Conservation (phyloP, 2,797 vertebrate species). For the Takifugu rubripes region DNA sequence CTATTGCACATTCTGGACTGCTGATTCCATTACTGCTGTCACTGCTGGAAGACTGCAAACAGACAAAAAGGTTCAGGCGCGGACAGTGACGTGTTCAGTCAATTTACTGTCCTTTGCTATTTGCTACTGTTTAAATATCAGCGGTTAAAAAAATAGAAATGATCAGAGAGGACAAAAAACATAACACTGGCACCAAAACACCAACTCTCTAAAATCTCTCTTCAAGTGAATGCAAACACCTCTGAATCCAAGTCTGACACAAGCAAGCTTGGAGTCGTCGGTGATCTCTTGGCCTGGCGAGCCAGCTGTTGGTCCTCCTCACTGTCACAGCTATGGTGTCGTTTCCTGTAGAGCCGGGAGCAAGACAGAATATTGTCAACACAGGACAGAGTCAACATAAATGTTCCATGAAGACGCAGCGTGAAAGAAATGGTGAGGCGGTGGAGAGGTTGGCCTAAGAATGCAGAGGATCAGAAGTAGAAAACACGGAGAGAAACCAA, state of each 20-base stretch:
- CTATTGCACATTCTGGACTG: slow-evolving; percentile 82
- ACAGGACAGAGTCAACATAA: slow-evolving; percentile 1
- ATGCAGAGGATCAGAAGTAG: slow-evolving; percentile 20
- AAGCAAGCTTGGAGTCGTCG: slow-evolving; percentile 66
- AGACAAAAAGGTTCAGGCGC: slow-evolving; percentile 9
- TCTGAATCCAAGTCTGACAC: slow-evolving; percentile 78
- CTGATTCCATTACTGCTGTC: slow-evolving; percentile 88
- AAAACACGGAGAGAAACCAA: slow-evolving; percentile 48
- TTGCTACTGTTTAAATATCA: no score
- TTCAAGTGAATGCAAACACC: slow-evolving; percentile 44
- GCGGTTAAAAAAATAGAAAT: no score
- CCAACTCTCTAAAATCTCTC: not conserved
- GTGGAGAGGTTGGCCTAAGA: slow-evolving; percentile 1
- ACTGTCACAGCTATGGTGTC: slow-evolving; percentile 83
- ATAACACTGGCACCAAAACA: not conserved
- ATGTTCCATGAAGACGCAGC: slow-evolving; percentile 1
- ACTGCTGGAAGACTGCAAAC: slow-evolving; percentile 80
- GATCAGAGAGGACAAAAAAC: not conserved
- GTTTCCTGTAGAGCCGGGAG: slow-evolving; percentile 75
- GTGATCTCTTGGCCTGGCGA: slow-evolving; percentile 87
- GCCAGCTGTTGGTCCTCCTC: slow-evolving; percentile 79
- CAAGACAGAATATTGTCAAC: not conserved
- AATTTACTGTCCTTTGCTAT: not conserved
- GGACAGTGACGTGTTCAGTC: not conserved
- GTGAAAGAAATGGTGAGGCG: slow-evolving; percentile 25